A percentile compares a stretch with the other conserved stretches of the same genome.
phyloP scores from a whole-genome alignment of 64 coral and sea anemone species.

The Trachythela sp. region DNA sequence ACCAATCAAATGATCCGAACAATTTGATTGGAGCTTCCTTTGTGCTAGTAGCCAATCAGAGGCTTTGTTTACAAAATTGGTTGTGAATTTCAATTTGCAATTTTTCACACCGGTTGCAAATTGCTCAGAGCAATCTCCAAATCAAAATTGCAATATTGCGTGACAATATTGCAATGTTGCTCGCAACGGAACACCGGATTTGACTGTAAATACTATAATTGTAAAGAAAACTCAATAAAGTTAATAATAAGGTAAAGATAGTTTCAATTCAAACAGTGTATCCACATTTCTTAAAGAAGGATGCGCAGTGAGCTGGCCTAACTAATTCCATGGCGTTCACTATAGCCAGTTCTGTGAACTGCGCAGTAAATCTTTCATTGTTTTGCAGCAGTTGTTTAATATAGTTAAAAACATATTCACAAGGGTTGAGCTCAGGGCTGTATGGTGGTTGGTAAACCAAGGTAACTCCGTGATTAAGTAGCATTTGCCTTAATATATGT shows the following conservation, averaged over 20 bases:
- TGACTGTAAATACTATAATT: no score
- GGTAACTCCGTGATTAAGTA: neutral
- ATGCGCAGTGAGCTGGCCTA: neutral
- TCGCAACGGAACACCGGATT: no score
- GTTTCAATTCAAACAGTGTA: neutral
- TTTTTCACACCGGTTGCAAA: no score
- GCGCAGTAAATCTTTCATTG: constrained; percentile 10
- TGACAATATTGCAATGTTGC: no score
- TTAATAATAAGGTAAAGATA: neutral
- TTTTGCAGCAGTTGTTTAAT: neutral
- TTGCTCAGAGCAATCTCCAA: no score
- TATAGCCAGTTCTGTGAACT: neutral
- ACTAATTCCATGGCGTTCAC: neutral
- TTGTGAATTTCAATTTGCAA: no score
- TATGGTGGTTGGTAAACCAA: neutral
- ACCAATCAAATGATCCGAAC: no score
- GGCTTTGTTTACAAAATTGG: no score
- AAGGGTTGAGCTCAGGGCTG: constrained; percentile 1
- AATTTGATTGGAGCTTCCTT: no score
- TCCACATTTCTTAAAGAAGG: constrained; percentile 8
- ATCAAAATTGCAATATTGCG: no score
- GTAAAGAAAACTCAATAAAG: no score
- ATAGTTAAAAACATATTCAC: neutral
- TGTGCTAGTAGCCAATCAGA: no score
- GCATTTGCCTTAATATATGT: neutral